Evolutionary conservation across 2,888 invertebrate species (phyloP).

Genomic region (Allophyes oxyacanthae): DNA sequence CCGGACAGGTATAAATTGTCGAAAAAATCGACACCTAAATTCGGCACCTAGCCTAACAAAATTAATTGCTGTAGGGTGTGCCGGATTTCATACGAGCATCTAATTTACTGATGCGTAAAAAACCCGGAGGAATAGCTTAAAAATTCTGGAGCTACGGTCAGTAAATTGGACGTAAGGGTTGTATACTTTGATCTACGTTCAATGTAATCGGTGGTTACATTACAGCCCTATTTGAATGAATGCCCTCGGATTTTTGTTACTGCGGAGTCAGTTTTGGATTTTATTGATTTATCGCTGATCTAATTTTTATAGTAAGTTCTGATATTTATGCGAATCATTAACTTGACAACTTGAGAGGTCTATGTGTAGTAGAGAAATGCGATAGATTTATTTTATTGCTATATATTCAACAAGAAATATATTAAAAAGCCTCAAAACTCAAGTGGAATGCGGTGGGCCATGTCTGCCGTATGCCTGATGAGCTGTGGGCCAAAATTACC

Average conservation of each 20-base stretch:
- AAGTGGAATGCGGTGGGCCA: too few relatives aligned
- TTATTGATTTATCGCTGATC: slow-evolving; percentile 3
- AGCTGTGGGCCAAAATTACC: too few relatives aligned
- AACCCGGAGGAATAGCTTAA: slow-evolving; percentile 25
- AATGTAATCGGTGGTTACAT: slow-evolving; percentile 32
- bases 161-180: slow-evolving; percentile 32
- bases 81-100: slow-evolving; percentile 13
- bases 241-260: slow-evolving; percentile 11
- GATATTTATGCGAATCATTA: too few relatives aligned
- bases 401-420: too few relatives aligned
- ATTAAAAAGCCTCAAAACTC: too few relatives aligned
- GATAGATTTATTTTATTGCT: too few relatives aligned
- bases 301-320: background rate
- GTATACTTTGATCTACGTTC: slow-evolving; percentile 33
- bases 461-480: too few relatives aligned
- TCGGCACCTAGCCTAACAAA: slow-evolving; percentile 13
- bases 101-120: slow-evolving; percentile 43
- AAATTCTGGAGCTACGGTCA: slow-evolving; percentile 37
- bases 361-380: too few relatives aligned
- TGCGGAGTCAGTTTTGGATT: background rate
- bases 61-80: slow-evolving; percentile 28
- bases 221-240: slow-evolving; percentile 29
- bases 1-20: slow-evolving; percentile 40
- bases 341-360: too few relatives aligned
- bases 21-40: slow-evolving; percentile 26